These are phyloP conservation scores for Tetrao urogallus DNA, from an alignment of 2,113 vertebrate genomes.

Conservation along the genomic window DNA sequence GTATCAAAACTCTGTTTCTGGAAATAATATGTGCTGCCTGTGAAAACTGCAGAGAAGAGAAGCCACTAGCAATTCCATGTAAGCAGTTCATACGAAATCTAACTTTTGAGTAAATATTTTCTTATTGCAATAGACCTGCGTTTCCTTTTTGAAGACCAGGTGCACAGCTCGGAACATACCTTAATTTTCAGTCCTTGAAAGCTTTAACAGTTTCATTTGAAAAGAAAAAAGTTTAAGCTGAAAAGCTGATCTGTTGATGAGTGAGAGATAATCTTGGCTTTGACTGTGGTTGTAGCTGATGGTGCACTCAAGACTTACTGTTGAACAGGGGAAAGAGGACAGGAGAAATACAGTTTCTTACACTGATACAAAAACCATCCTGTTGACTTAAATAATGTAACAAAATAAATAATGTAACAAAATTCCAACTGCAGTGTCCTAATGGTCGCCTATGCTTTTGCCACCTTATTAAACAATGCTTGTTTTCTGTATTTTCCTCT, in stretches of 20 bases:
- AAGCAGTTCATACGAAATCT: not conserved
- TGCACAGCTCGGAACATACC: not conserved
- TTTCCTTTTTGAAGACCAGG: not conserved
- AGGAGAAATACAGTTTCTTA: not conserved
- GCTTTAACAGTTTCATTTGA: not conserved
- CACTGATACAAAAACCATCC: not conserved
- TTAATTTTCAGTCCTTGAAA: not conserved
- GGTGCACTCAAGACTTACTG: not conserved
- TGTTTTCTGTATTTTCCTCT: not conserved
- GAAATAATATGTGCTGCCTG: not conserved
- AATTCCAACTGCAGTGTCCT: not conserved
- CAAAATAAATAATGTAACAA: too few relatives aligned
- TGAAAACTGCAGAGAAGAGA: constrained; percentile 20
- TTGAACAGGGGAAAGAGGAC: not conserved
- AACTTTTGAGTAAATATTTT: not conserved
- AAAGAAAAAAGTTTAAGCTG: not conserved
- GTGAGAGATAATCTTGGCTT: constrained; percentile 1
- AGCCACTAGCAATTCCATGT: not conserved
- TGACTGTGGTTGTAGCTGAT: not conserved
- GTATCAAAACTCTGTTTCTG: constrained; percentile 3
- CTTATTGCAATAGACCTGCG: not conserved
- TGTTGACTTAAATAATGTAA: not conserved
- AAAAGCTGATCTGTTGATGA: constrained; percentile 27
- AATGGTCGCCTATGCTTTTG: accelerated
- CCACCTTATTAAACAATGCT: not conserved